These are phyloP conservation scores for Tetramorium alpestre DNA, from an alignment of 1,140 invertebrate genomes.

Conservation along the genomic window DNA sequence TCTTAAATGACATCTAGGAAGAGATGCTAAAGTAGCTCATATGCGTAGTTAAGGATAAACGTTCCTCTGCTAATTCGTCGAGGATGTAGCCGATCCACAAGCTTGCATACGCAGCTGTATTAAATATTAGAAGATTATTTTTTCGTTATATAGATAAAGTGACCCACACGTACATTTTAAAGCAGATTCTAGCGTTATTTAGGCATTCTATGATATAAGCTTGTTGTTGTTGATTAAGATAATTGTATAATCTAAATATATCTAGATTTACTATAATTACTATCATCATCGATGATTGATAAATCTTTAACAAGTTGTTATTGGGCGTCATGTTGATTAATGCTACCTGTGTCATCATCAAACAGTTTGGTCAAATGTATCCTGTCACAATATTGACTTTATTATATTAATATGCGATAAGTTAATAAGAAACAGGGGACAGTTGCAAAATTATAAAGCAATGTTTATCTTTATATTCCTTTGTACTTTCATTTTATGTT, in stretches of 20 bases:
- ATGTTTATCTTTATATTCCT: no score
- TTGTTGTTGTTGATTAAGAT: constrained; percentile 43
- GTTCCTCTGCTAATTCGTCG: neutral
- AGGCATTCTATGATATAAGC: neutral
- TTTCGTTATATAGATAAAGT: constrained; percentile 8
- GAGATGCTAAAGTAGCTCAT: neutral
- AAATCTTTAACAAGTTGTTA: constrained; percentile 54
- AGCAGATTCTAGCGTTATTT: neutral
- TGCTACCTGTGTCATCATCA: neutral
- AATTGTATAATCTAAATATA: constrained; percentile 15
- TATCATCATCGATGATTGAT: constrained; percentile 20
- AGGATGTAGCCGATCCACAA: neutral
- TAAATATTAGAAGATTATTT: constrained; percentile 13
- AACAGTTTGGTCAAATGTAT: neutral
- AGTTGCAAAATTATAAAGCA: neutral
- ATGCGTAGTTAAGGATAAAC: neutral
- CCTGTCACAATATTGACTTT: neutral
- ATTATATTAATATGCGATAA: neutral
- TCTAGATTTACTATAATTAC: constrained; percentile 29
- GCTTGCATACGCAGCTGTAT: constrained; percentile 14
- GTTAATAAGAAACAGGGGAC: neutral
- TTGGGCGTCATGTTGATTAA: constrained; percentile 6
- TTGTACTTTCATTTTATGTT: no score
- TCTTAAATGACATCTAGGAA: neutral
- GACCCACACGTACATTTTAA: neutral